phyloP scores from a whole-genome alignment of 2,113 vertebrate genomes.

The Pristiophorus japonicus region DNA sequence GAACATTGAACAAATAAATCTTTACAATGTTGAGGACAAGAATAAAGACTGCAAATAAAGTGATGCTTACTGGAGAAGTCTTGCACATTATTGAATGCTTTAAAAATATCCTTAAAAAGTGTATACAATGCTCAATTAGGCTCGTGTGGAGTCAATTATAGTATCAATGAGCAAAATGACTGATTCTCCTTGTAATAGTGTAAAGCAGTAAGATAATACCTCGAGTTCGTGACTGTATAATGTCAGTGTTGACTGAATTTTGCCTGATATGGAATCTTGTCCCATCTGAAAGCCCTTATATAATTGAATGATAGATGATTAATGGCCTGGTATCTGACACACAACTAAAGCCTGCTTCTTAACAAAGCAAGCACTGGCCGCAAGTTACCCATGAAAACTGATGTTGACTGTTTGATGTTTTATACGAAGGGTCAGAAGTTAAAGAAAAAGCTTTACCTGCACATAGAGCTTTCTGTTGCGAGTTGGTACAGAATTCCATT shows the following conservation, averaged over 20 bases:
- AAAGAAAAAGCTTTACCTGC: background rate
- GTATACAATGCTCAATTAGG: background rate
- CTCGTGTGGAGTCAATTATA: background rate
- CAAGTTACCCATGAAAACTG: background rate
- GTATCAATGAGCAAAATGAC: too few species aligned
- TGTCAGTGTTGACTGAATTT: constrained; percentile 10
- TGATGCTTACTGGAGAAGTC: background rate
- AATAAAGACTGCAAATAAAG: background rate
- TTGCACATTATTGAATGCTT: background rate
- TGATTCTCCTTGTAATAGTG: background rate
- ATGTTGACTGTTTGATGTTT: background rate
- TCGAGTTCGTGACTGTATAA: background rate
- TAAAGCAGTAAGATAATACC: constrained; percentile 6
- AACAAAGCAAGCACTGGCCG: background rate
- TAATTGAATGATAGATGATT: background rate
- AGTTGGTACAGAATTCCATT: background rate
- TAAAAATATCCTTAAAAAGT: background rate
- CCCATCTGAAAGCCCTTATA: background rate
- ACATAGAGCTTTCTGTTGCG: too few species aligned
- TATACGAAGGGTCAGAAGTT: background rate
- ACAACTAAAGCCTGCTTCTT: background rate
- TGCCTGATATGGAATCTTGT: background rate
- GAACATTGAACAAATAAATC: background rate
- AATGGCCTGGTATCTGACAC: background rate
- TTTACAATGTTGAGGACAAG: background rate